phyloP scores from a whole-genome alignment of 2,113 vertebrate species.

The Hydrolagus affinis region DNA sequence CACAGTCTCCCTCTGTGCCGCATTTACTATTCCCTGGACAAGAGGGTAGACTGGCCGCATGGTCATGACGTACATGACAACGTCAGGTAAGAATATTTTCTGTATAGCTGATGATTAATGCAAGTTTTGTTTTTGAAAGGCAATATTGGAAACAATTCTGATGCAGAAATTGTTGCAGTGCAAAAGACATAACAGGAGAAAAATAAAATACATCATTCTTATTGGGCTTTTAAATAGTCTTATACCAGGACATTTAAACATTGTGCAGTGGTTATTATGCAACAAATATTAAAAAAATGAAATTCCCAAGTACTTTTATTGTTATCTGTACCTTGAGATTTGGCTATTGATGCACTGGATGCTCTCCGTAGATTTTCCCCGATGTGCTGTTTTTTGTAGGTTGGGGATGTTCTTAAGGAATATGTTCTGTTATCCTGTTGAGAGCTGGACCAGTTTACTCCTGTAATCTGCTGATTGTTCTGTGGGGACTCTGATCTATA shows the following conservation, averaged over 20 bases:
- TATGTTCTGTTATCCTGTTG: conserved; percentile 61
- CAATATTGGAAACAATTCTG: too few relatives aligned
- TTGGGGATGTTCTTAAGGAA: conserved; percentile 54
- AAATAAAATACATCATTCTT: neutral
- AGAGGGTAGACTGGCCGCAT: too few relatives aligned
- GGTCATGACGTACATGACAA: too few relatives aligned
- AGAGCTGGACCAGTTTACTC: conserved; percentile 72
- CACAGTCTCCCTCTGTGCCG: too few relatives aligned
- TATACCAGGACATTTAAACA: neutral
- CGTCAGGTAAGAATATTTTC: too few relatives aligned
- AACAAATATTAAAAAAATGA: neutral
- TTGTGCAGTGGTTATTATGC: neutral
- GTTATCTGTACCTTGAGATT: conserved; percentile 20
- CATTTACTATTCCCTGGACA: too few relatives aligned
- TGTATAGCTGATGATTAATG: too few relatives aligned
- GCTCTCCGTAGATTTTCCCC: conserved; percentile 70
- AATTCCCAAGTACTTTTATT: neutral
- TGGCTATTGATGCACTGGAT: conserved; percentile 46
- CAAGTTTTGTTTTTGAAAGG: too few relatives aligned
- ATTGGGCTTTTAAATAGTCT: neutral
- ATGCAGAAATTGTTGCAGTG: neutral
- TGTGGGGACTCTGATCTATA: conserved; percentile 65
- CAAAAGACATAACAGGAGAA: neutral
- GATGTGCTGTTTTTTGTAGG: conserved; percentile 66
- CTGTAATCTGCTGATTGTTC: conserved; percentile 57